Conservation (phyloP, 2,797 vertebrate genomes). For the Pristis pectinata region DNA sequence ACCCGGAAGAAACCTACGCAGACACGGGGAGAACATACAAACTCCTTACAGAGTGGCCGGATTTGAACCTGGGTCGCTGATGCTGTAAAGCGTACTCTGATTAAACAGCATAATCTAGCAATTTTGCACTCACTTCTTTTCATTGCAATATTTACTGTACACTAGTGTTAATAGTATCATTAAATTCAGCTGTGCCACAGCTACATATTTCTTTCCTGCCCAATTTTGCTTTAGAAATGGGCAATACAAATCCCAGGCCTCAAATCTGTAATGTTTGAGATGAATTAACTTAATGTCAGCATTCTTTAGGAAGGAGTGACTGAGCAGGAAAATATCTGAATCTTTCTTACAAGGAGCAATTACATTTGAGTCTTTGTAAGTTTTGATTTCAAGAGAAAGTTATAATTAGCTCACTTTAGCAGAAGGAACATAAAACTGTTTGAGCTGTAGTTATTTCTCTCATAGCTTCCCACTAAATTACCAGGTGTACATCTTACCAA, state of each 20-base stretch:
- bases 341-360: conserved; percentile 2
- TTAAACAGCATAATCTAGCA: background rate
- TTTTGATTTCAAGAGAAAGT: background rate
- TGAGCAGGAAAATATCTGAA: background rate
- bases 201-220: background rate
- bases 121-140: background rate
- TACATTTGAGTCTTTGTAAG: background rate
- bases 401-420: background rate
- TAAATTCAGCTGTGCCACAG: background rate
- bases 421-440: background rate
- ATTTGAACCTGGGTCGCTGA: too few relatives aligned
- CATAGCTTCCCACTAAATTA: background rate
- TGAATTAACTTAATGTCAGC: background rate
- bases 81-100: too few relatives aligned
- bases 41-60: too few relatives aligned
- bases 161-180: background rate
- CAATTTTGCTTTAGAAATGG: background rate
- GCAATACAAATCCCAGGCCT: background rate
- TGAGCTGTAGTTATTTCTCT: background rate
- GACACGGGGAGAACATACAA: too few relatives aligned
- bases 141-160: background rate
- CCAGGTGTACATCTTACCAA: background rate
- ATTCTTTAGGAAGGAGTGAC: background rate
- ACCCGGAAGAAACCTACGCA: too few relatives aligned
- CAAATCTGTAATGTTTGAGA: background rate